phyloP scores from a whole-genome alignment of 2,797 vertebrate genomes.

The Lepidocolaptes lacrymiger region DNA sequence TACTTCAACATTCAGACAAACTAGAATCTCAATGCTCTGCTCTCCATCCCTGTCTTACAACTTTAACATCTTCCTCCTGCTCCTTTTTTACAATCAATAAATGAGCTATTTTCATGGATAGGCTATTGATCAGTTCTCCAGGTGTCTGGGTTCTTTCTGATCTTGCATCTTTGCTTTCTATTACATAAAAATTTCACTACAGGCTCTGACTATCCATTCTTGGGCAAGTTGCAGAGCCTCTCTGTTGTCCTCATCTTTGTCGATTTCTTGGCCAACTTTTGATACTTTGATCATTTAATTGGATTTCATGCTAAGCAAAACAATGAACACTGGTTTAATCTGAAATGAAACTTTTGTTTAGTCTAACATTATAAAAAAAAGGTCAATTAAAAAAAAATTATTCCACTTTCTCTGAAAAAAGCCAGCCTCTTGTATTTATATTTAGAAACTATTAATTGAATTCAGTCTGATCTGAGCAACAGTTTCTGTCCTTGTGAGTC shows the following conservation, averaged over 20 bases:
- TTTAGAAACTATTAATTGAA: conserved; percentile 10
- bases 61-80: not conserved
- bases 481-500: conserved; percentile 13
- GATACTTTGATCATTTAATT: conserved; percentile 34
- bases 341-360: conserved; percentile 37
- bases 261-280: conserved; percentile 1
- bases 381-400: not conserved
- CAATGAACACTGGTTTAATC: conserved; percentile 1
- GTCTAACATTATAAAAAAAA: conserved; percentile 17
- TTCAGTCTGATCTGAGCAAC: not conserved
- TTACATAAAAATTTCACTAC: not conserved
- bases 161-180: conserved; percentile 16
- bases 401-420: not conserved
- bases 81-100: conserved; percentile 15
- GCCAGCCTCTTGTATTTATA: not conserved
- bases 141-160: conserved; percentile 31
- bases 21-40: not conserved
- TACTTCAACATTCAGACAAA: conserved; percentile 7
- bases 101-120: not conserved
- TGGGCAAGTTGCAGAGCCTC: not conserved
- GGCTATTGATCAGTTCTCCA: conserved; percentile 21
- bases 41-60: not conserved
- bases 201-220: not conserved
- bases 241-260: conserved; percentile 16
- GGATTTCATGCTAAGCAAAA: conserved; percentile 17